These are phyloP conservation scores for Euphysa ruthae DNA, from an alignment of 30 jellyfish, hydroid and myxozoan genomes.

Conservation along the genomic window DNA sequence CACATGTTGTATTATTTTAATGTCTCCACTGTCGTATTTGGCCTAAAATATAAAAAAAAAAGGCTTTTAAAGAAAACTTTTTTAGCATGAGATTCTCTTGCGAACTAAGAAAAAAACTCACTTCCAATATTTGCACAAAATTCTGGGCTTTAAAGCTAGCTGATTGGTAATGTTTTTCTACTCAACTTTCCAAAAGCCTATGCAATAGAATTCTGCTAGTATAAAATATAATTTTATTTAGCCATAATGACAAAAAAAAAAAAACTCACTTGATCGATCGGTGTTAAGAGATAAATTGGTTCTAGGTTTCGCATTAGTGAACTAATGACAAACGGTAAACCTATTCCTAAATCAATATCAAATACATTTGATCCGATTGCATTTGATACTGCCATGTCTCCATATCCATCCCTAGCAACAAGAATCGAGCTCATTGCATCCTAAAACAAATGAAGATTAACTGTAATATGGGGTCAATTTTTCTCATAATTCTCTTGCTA, in stretches of 20 bases:
- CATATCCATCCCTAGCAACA: constrained; percentile 95
- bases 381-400: constrained; percentile 97
- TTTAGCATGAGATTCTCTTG: background rate
- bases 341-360: constrained; percentile 85
- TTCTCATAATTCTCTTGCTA: background rate
- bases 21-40: constrained; percentile 50
- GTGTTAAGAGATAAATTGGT: constrained; percentile 48
- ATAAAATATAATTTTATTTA: too few species aligned
- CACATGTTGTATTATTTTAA: constrained; percentile 66
- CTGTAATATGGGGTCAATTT: too few species aligned
- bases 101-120: background rate
- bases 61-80: background rate
- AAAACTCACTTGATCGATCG: constrained; percentile 50
- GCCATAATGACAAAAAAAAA: too few species aligned
- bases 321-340: constrained; percentile 84
- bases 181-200: too few species aligned
- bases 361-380: constrained; percentile 93
- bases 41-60: constrained; percentile 33
- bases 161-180: too few species aligned
- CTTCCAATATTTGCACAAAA: too few species aligned
- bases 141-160: too few species aligned
- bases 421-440: constrained; percentile 92
- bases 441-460: constrained; percentile 35
- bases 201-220: too few species aligned
- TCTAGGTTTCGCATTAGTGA: constrained; percentile 52